A percentile compares a stretch with the other conserved stretches of the same genome.
Evolutionary conservation across 2,888 invertebrate genomes (phyloP).

Genomic region (Acronicta alni): DNA sequence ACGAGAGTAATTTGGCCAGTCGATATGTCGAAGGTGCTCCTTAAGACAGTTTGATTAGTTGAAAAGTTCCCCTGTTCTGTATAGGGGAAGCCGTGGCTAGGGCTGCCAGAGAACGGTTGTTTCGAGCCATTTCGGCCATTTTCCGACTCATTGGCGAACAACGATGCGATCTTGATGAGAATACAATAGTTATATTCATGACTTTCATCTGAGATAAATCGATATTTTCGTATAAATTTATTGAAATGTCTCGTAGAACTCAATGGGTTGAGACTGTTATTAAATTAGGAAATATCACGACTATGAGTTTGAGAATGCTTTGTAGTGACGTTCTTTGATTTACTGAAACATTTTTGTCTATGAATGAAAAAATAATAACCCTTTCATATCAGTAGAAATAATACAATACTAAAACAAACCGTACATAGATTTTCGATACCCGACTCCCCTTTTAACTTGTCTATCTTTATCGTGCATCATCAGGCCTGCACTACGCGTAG

Average conservation of each 20-base stretch:
- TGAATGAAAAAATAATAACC: too few species aligned
- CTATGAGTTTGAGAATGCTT: slow-evolving; percentile 29
- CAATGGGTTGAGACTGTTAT: slow-evolving; percentile 38
- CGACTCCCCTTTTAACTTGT: background rate
- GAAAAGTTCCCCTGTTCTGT: slow-evolving; percentile 64
- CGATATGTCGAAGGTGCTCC: slow-evolving; percentile 78
- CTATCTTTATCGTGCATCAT: slow-evolving; percentile 16
- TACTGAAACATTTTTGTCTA: background rate
- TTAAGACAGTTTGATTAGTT: slow-evolving; percentile 85
- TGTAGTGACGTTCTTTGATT: slow-evolving; percentile 8
- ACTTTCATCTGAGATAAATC: slow-evolving; percentile 32
- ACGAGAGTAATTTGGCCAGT: slow-evolving; percentile 66
- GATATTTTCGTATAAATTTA: slow-evolving; percentile 17
- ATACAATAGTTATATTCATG: slow-evolving; percentile 44
- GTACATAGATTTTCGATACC: background rate
- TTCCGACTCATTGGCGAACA: slow-evolving; percentile 44
- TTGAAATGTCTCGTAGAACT: slow-evolving; percentile 26
- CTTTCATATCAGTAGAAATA: too few species aligned
- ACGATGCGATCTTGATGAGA: slow-evolving; percentile 36
- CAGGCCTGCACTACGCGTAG: slow-evolving; percentile 19
- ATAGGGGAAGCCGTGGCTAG: slow-evolving; percentile 52
- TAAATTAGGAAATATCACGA: slow-evolving; percentile 38
- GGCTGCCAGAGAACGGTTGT: slow-evolving; percentile 25
- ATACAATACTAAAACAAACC: too few species aligned
- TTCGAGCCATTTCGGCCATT: slow-evolving; percentile 32